A percentile compares a stretch with the other conserved stretches of the same genome.
These are phyloP conservation scores for Oegoconia quadripuncta DNA, from an alignment of 2,888 invertebrate genomes.

Conservation along the genomic window DNA sequence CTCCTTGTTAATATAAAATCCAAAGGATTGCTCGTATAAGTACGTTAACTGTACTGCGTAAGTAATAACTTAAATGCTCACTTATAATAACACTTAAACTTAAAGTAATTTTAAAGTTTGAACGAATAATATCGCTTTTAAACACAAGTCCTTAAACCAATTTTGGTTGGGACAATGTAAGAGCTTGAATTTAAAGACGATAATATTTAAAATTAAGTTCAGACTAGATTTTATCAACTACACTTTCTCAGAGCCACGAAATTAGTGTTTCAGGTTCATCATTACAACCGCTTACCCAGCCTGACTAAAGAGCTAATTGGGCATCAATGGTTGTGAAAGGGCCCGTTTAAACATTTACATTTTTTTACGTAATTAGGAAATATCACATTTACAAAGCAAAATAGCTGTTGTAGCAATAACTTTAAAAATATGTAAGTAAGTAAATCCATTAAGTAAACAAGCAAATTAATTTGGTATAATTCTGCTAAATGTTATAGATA, in stretches of 20 bases:
- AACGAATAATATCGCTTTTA: constrained; percentile 50
- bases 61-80: constrained; percentile 73
- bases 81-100: constrained; percentile 46
- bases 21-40: constrained; percentile 58
- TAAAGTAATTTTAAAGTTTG: constrained; percentile 35
- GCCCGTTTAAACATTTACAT: constrained; percentile 25
- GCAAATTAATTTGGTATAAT: no score
- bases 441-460: no score
- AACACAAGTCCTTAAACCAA: constrained; percentile 32
- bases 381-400: no score
- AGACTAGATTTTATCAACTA: constrained; percentile 69
- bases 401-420: no score
- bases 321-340: constrained; percentile 29
- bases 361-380: background rate
- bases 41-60: constrained; percentile 55
- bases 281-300: constrained; percentile 31
- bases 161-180: constrained; percentile 29
- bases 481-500: no score
- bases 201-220: constrained; percentile 34
- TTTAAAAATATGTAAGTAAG: no score
- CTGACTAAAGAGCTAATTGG: constrained; percentile 16
- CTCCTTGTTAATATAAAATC: constrained; percentile 72
- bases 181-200: constrained; percentile 50
- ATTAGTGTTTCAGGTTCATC: constrained; percentile 35
- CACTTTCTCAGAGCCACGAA: constrained; percentile 50